Percentiles rank a stretch among this genome's conserved stretches.
Conservation (phyloP, 2,888 invertebrate species). For the Patella pellucida region DNA sequence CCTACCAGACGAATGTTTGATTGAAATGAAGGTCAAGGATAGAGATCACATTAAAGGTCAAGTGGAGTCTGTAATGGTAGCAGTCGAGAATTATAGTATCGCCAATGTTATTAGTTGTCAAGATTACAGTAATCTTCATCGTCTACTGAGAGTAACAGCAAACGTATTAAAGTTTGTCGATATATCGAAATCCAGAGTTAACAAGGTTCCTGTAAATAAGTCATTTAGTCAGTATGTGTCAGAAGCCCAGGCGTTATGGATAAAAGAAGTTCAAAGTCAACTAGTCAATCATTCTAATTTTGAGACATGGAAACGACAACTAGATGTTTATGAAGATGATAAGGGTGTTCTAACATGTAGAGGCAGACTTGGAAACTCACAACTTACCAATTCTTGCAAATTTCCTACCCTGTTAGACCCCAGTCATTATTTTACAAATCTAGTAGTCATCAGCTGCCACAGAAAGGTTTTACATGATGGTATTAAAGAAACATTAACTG, state of each 20-base stretch:
- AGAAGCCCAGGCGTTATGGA: background rate
- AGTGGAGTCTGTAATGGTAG: background rate
- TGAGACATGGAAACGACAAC: background rate
- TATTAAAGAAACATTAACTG: background rate
- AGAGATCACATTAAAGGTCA: background rate
- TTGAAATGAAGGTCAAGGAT: background rate
- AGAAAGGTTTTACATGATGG: background rate
- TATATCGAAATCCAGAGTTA: background rate
- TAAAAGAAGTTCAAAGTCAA: background rate
- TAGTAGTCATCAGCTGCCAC: background rate
- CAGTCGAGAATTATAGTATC: background rate
- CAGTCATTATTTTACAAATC: background rate
- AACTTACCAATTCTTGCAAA: background rate
- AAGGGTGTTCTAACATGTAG: background rate
- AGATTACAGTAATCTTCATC: background rate
- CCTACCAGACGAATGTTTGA: background rate
- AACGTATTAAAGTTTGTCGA: background rate
- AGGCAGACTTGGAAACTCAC: background rate
- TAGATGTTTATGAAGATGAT: constrained; percentile 8
- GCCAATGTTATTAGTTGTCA: background rate
- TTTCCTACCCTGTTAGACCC: background rate
- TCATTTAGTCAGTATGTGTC: background rate
- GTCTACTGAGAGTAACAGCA: constrained; percentile 3
- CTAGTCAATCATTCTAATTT: background rate
- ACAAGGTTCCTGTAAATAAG: background rate